Evolutionary conservation across 1,140 invertebrate genomes (phyloP).

Genomic region (Chironomus striatipennis): DNA sequence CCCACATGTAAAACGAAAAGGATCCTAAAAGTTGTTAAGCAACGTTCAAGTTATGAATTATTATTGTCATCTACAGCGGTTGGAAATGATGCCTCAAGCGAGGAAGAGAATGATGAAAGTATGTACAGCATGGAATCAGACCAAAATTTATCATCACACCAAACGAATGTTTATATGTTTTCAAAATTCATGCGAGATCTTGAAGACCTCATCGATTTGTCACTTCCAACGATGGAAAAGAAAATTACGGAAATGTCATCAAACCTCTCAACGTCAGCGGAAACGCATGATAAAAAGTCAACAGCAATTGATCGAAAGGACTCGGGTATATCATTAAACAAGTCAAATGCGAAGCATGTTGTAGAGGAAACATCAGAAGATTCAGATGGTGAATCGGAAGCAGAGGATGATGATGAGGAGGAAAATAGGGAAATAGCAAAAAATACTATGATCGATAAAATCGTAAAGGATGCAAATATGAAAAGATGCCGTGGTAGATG

Average conservation of each 20-base stretch:
- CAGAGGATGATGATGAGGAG: constrained; percentile 24
- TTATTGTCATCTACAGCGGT: background rate
- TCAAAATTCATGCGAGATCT: constrained; percentile 25
- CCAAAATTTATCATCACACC: background rate
- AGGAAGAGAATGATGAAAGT: background rate
- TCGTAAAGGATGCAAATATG: constrained; percentile 9
- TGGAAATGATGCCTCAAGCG: background rate
- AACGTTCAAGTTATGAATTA: constrained; percentile 4
- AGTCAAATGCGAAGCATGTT: constrained; percentile 26
- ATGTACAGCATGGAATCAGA: background rate
- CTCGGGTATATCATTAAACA: constrained; percentile 26
- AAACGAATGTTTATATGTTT: constrained; percentile 19
- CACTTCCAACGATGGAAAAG: background rate
- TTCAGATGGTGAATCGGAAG: constrained; percentile 26
- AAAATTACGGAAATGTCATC: constrained; percentile 22
- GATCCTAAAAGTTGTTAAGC: background rate
- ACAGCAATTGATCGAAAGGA: constrained; percentile 27
- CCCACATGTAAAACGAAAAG: background rate
- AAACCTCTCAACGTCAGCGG: constrained; percentile 17
- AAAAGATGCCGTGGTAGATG: constrained; percentile 42
- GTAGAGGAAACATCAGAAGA: constrained; percentile 26
- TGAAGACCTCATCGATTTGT: constrained; percentile 19
- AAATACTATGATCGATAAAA: background rate
- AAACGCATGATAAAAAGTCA: constrained; percentile 26
- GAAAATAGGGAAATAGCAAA: constrained; percentile 16